A percentile compares a stretch with the other conserved stretches of the same genome.
These are phyloP conservation scores for Apaloderma vittatum DNA, from an alignment of 2,113 vertebrate species.

Conservation along the genomic window DNA sequence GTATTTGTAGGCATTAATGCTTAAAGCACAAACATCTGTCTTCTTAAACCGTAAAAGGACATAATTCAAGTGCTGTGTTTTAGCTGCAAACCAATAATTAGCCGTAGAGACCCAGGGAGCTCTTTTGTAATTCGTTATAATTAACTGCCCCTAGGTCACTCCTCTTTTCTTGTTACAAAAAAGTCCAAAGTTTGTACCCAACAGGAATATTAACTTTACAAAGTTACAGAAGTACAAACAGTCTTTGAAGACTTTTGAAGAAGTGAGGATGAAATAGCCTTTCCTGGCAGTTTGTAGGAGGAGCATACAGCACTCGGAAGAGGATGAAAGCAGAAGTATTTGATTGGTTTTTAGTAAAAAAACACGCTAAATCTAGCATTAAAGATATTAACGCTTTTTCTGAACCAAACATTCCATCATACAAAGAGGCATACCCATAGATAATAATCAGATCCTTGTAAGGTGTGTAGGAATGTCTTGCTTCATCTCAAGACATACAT, in stretches of 20 bases:
- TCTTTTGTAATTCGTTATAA: slow-evolving; percentile 1
- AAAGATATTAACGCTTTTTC: neutral
- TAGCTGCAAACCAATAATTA: neutral
- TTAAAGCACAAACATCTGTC: neutral
- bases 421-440: neutral
- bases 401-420: neutral
- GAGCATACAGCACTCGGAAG: neutral
- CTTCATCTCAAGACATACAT: neutral
- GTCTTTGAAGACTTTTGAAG: neutral
- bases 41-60: slow-evolving; percentile 40
- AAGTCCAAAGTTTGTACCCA: neutral
- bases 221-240: neutral
- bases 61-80: neutral
- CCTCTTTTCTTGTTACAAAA: slow-evolving; percentile 37
- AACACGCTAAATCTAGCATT: neutral
- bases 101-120: neutral
- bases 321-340: neutral
- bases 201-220: neutral
- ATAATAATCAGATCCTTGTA: neutral
- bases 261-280: neutral
- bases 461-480: neutral
- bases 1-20: neutral
- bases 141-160: neutral
- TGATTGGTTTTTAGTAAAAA: neutral
- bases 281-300: neutral